Evolutionary conservation across 2,113 vertebrate species (phyloP), one percentile per base, ranked within the genome.

Genomic region (Cyanoderma ruficeps): DNA sequence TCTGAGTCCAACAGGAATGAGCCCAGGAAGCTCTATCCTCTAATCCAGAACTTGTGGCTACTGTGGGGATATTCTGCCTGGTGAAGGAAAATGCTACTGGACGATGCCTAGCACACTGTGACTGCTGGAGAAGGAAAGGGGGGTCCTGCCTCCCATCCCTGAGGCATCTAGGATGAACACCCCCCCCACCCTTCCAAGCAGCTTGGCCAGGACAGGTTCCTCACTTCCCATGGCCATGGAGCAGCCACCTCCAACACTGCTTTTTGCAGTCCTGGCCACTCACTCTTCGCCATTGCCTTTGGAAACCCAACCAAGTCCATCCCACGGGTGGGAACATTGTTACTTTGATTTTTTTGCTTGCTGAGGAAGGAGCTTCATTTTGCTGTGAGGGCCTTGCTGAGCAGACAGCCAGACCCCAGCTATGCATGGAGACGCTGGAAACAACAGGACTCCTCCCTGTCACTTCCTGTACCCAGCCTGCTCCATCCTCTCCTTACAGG

Each of bases 301-400:
- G 7, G 44, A 90, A 67, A 68, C 57, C 31, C 44, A 37, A 44
- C 24, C 33, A 41, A 77, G 44, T 75, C 47, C 71, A 86, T 70
- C 71, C 59, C 46, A 25, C 3, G 1, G n/a, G 49, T 71, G 59
- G 37, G 25, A 59, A 30, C n/a, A 42, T 15, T 11, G n/a, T 55
- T 63, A 7, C 30, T 79, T 83, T 19, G 23, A 18, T 37, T 39
- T n/a, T 90, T 90, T 67, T 3, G 4, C 69, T 64, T 72, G 49
- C 57, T 80, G 91, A 65, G 79, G 89, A 86, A 80, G 59, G 37
- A 64, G 57, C 28, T 90, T 83, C 68, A 22, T 82, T 87, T 90
- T 90, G 77, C 92, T 33, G 42, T 70, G 75, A 88, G 91, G 87
- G 69, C 82, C 77, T 72, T 5, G 9, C 57, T 78, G 86, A 81